Percentiles rank a stretch among this genome's conserved stretches.
phyloP scores from a whole-genome alignment of 2,888 invertebrate genomes.

The Apoda limacodes region DNA sequence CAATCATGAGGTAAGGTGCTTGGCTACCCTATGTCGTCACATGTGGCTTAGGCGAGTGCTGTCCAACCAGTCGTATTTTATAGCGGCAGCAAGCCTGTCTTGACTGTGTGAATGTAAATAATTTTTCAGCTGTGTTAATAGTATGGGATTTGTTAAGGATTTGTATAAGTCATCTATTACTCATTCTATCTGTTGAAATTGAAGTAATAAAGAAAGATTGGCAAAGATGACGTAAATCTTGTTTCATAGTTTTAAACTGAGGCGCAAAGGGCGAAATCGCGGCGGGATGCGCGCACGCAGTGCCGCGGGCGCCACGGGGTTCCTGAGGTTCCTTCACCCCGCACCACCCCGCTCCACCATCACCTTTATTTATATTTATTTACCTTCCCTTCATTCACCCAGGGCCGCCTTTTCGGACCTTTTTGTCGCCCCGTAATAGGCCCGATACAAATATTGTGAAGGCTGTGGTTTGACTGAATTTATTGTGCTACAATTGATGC shows the following conservation, averaged over 20 bases:
- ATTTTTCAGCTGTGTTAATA: too few relatives aligned
- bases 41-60: too few relatives aligned
- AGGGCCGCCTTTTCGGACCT: slow-evolving; percentile 67
- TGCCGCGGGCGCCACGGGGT: slow-evolving; percentile 27
- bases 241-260: slow-evolving; percentile 6
- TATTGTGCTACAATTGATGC: slow-evolving; percentile 60
- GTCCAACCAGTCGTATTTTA: too few relatives aligned
- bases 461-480: slow-evolving; percentile 64
- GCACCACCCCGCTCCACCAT: slow-evolving; percentile 37
- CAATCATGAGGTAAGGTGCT: too few relatives aligned
- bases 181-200: too few relatives aligned
- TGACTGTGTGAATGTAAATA: too few relatives aligned
- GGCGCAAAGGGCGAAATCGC: slow-evolving; percentile 17
- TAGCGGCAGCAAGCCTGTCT: too few relatives aligned
- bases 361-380: slow-evolving; percentile 70
- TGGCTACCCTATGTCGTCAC: too few relatives aligned
- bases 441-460: slow-evolving; percentile 69
- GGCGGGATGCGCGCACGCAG: slow-evolving; percentile 8
- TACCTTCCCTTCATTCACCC: slow-evolving; percentile 69
- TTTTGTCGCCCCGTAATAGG: slow-evolving; percentile 59
- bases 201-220: too few relatives aligned
- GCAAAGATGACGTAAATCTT: too few relatives aligned
- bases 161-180: too few relatives aligned
- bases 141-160: too few relatives aligned
- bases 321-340: slow-evolving; percentile 25